Evolutionary conservation across 2,797 vertebrate species (phyloP), one percentile per base, ranked within the genome.

Genomic region (Pantherophis vulpinus): DNA sequence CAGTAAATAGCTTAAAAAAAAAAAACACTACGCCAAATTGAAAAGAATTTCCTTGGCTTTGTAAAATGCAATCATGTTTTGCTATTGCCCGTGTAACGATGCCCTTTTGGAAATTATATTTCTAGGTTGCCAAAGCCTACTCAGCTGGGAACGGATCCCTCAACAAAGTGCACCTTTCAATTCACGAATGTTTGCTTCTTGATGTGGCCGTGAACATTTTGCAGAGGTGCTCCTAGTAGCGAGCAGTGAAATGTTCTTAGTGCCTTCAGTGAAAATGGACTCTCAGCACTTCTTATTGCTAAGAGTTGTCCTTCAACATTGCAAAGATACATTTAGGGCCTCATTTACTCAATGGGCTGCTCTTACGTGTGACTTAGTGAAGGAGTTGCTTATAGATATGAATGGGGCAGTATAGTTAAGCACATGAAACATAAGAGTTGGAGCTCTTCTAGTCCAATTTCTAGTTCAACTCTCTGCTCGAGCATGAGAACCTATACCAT

Each of bases 1-100:
- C 18, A 95, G 93, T 79, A 96, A 87, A 59, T 90, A 89, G 94
- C 51, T 94, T 96, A 16, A 51, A 96, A 5, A 13, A 2, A 13
- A 3, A 32, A 96, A 47, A 95, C 94, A 54, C 92, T 92, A 94
- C 4, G 12, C 18, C 25, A n/a, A 54, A 91, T 83, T 61, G 14
- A 32, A 83, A 83, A 47, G 4, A 83, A 47, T 25, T 11, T 83
- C 74, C 37, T 25, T 83, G 74, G 20, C 74, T 83, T 47, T 12
- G 74, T 47, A 83, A 83, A 83, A 83, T 12, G 4, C 20, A 47
- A 25, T 23, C 74, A 25, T 5, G 37, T 47, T 83, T 47, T 10
- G 47, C 9, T 47, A 20, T 59, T 59, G 58, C 58, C 20, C 5
- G 5, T 1, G 89, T 94, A 96, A 93, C 5, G 12, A 66, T 37